Base-by-base conservation (phyloP, 2,113 vertebrate species). In the Amblyopsis rosae region DNA sequence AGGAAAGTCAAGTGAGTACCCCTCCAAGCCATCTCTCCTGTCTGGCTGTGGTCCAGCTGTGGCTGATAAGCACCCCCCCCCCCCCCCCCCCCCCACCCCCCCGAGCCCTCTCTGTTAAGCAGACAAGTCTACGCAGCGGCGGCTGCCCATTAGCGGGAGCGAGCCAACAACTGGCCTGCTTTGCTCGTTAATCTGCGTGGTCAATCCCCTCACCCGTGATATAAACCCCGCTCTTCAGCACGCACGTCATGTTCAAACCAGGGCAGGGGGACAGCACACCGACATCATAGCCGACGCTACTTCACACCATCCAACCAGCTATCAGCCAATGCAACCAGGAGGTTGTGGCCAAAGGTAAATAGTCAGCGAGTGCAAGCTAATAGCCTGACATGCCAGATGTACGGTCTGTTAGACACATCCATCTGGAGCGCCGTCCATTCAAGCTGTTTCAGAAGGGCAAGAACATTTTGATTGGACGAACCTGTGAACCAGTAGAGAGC, bases 1-100 rank as follows among this genome's bases (percentile, higher is more conserved):
- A 93, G 86, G 86, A 97, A 94, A 92, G 92, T 93, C 89, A 98
- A 95, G 97, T 98, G 86, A 95, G 96, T 93, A 77, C 59, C 68
- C 32, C 46, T 54, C 50, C 68, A 61, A 35, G 19, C 70, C 64
- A 62, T 77, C 51, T 74, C 62, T 4, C 11, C 73, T 67, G 61
- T 35, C 70, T 63, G 73, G 69, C 69, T 62, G 0, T 15, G 16
- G 55, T 77, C 76, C 80, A 81, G 32, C 53, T 57, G 16, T 50
- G 65, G 66, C 70, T 80, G 77, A 84, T 83, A 73, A 82, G 62
- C 62, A 62, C 62, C 59, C 47, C 72, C 60, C 35, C 59, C 47
- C 72, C n/a, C 46, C 62, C 72, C 16, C 15, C 67, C 66, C 65
- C n/a, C 17, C 15, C 5, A 51, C 49, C 56, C 61, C 73, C 46